Evolutionary conservation across 1,140 invertebrate genomes (phyloP).

Genomic region (Drosophila repletoides): DNA sequence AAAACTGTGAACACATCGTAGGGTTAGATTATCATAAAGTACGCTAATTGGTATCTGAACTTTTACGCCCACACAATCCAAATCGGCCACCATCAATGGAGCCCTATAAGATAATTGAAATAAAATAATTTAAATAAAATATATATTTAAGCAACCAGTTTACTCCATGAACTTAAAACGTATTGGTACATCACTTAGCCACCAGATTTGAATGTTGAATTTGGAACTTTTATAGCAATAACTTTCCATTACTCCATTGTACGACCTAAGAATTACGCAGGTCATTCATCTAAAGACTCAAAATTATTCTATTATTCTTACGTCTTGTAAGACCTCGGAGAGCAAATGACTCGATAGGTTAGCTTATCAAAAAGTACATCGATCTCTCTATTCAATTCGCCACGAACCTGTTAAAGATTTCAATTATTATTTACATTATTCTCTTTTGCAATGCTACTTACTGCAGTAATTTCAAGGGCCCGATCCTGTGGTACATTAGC

Average conservation of each 20-base stretch:
- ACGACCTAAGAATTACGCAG: slow-evolving; percentile 12
- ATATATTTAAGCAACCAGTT: neutral
- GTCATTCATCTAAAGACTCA: neutral
- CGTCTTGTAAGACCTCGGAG: slow-evolving; percentile 55
- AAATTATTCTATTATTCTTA: slow-evolving; percentile 19
- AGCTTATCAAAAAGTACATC: slow-evolving; percentile 54
- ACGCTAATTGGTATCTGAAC: slow-evolving; percentile 57
- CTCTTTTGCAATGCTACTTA: neutral
- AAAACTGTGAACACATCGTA: slow-evolving; percentile 56
- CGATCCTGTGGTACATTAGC: neutral
- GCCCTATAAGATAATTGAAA: slow-evolving; percentile 6
- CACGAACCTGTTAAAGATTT: slow-evolving; percentile 18
- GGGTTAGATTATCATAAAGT: slow-evolving; percentile 54
- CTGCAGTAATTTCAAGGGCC: slow-evolving; percentile 17
- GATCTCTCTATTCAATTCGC: slow-evolving; percentile 37
- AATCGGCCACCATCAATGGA: slow-evolving; percentile 47
- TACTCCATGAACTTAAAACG: slow-evolving; percentile 54
- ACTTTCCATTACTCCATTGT: slow-evolving; percentile 21
- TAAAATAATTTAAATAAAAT: neutral
- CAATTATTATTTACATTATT: neutral
- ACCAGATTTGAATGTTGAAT: slow-evolving; percentile 63
- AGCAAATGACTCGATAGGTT: slow-evolving; percentile 56
- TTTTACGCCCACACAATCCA: slow-evolving; percentile 29
- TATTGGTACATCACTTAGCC: slow-evolving; percentile 60
- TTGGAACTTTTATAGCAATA: slow-evolving; percentile 52